phyloP scores from a whole-genome alignment of 2,113 vertebrate species.

The Podocnemis expansa region DNA sequence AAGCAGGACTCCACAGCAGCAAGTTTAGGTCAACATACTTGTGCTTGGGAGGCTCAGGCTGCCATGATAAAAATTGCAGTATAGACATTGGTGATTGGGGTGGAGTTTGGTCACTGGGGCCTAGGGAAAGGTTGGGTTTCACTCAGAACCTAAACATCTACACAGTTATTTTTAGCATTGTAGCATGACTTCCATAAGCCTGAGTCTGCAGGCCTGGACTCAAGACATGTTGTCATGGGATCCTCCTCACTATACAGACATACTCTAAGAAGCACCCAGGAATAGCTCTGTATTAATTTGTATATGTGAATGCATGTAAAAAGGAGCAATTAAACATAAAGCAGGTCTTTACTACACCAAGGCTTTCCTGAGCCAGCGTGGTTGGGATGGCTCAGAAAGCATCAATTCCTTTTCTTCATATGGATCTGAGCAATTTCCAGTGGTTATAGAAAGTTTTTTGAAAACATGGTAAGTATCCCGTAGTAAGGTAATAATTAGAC shows the following conservation, averaged over 20 bases:
- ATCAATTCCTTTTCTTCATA: background rate
- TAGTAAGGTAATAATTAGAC: background rate
- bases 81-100: background rate
- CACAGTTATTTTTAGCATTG: background rate
- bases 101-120: background rate
- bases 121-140: background rate
- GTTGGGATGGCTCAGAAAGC: background rate
- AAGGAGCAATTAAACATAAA: background rate
- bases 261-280: background rate
- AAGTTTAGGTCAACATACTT: too few relatives aligned
- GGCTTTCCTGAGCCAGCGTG: background rate
- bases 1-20: too few relatives aligned
- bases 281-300: rapidly evolving
- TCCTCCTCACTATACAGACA: background rate
- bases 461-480: background rate
- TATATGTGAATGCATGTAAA: background rate
- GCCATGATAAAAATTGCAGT: background rate
- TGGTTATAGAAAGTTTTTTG: background rate
- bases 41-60: background rate
- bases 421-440: background rate
- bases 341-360: background rate
- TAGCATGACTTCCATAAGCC: background rate
- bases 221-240: background rate
- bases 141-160: background rate
- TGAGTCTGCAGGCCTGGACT: background rate